Evolutionary conservation across 2,888 invertebrate genomes (phyloP), one percentile per base, ranked within the genome.

Genomic region (Dasypolia templi): DNA sequence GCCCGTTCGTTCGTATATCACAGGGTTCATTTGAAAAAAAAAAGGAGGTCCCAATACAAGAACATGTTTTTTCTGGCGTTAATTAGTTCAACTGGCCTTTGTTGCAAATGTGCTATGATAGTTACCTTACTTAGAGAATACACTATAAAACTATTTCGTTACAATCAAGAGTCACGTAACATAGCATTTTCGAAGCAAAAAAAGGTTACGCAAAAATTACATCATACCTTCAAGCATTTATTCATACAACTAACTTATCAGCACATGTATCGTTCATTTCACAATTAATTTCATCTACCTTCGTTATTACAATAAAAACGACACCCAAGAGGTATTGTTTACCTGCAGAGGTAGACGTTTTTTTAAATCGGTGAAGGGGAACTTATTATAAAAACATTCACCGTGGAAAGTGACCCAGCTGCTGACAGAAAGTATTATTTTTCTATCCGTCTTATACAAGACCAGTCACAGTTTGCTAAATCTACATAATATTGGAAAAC

Each of bases 401-500:
- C 11, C 22, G 19, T 7, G 3, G 2, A 74, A 17, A 63, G 55
- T 46, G 14, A 19, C 26, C 5, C 3, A 11, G 14, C 55, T 42
- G 22, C 55, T 51, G 42, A 51, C 32, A n/a, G 17, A 58, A 58
- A 58, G 26, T 22, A 44, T 77, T 77, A 53, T 68, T 59, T 68
- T 58, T 44, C 35, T 19, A 68, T 77, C 29, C 35, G 6, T 51
- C 22, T 51, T 56, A 32, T 26, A 26, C 14, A 66, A 74, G 35
- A 51, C 19, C 42, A 44, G 42, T 42, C 32, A 26, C 5, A 77
- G 29, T 58, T 51, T 44, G 44, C 22, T 44, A 35, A 75, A 77
- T 51, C 29, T 35, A 59, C 19, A 46, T 35, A 59, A n/a, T 59
- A 51, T 77, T 39, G 29, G 19, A 35, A 51, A 26, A 29, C 51